Evolutionary conservation across 2,888 invertebrate genomes (phyloP).

Genomic region (Zootermopsis nevadensis): DNA sequence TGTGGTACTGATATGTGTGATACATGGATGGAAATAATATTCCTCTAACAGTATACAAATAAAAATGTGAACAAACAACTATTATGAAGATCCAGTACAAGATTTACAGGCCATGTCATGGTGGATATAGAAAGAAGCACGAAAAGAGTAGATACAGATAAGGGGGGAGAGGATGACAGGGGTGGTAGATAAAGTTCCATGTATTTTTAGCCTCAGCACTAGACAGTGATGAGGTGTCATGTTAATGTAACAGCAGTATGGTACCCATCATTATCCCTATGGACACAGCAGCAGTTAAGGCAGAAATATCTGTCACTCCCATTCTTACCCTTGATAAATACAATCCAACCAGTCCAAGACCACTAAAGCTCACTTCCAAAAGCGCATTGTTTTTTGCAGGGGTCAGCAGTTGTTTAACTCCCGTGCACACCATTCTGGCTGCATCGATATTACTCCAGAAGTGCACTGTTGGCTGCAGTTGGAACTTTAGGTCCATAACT

Average conservation of each 20-base stretch:
- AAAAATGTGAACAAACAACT: too few relatives aligned
- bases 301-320: not conserved
- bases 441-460: conserved; percentile 5
- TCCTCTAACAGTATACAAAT: not conserved
- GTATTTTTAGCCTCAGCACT: not conserved
- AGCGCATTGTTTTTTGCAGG: not conserved
- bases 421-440: not conserved
- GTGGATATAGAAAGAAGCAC: too few relatives aligned
- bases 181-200: too few relatives aligned
- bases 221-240: not conserved
- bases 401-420: not conserved
- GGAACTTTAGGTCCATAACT: not conserved
- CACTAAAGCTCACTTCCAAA: conserved; percentile 2
- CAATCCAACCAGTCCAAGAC: conserved; percentile 6
- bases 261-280: too few relatives aligned
- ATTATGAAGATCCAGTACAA: too few relatives aligned
- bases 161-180: too few relatives aligned
- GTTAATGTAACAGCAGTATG: too few relatives aligned
- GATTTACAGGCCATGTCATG: too few relatives aligned
- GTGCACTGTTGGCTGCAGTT: not conserved
- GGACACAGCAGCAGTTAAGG: not conserved
- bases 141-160: too few relatives aligned
- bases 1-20: not conserved
- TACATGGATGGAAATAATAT: not conserved
- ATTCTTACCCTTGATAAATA: conserved; percentile 16